Evolutionary conservation across 2,888 invertebrate species (phyloP), one percentile per base, ranked within the genome.

Genomic region (Emmelina monodactyla): DNA sequence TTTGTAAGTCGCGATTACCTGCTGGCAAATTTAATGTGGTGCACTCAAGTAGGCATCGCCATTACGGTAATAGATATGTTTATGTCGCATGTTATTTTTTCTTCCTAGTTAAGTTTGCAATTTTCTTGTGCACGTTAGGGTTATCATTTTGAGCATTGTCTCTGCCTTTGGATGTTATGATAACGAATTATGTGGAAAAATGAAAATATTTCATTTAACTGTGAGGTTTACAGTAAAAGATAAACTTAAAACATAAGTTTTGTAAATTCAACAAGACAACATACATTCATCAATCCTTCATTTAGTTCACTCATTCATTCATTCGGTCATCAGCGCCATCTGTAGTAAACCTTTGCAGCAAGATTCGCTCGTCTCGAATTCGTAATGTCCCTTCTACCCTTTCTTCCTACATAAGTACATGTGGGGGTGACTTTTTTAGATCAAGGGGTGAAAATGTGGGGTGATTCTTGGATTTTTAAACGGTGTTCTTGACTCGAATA

Each of bases 251-350:
- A n/a, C n/a, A n/a, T n/a, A n/a, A n/a, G n/a, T n/a, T n/a, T n/a
- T n/a, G n/a, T n/a, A n/a, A n/a, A n/a, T n/a, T n/a, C n/a, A n/a
- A n/a, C n/a, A n/a, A n/a, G n/a, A n/a, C n/a, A n/a, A n/a, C n/a
- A n/a, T n/a, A n/a, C n/a, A n/a, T n/a, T n/a, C n/a, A n/a, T n/a
- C n/a, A n/a, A n/a, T n/a, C n/a, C n/a, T n/a, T n/a, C n/a, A n/a
- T n/a, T n/a, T n/a, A n/a, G n/a, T n/a, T n/a, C n/a, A n/a, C n/a
- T n/a, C n/a, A n/a, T n/a, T n/a, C n/a, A n/a, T n/a, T n/a, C n/a
- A n/a, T n/a, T 73, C 78, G 73, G 69, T 73, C 76, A 78, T 79
- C 78, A 79, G 73, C 76, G 72, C 73, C 78, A 79, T 79, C 79
- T 79, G 78, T 71, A 73, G 76, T n/a, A n/a, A n/a, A n/a, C n/a